Conservation (phyloP, 2,888 invertebrate species). For the Sipha maydis region DNA sequence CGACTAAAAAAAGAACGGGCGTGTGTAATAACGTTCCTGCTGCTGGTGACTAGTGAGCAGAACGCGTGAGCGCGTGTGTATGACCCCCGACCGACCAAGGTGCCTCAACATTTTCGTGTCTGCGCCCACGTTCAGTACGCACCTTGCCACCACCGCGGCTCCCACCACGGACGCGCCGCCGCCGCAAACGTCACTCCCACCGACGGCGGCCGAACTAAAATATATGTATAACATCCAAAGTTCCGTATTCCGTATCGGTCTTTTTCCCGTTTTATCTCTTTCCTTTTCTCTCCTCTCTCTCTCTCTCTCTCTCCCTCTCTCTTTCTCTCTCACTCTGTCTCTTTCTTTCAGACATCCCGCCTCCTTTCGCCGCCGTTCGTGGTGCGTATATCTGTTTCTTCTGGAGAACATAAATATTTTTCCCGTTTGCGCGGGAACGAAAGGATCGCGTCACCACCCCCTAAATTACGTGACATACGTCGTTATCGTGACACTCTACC, state of each 20-base stretch:
- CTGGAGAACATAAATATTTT: background rate
- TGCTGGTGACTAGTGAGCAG: slow-evolving; percentile 53
- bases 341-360: background rate
- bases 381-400: too few relatives aligned
- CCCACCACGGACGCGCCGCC: too few relatives aligned
- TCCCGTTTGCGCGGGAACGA: too few relatives aligned
- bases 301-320: background rate
- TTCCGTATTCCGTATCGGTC: background rate
- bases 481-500: too few relatives aligned
- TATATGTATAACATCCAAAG: background rate
- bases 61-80: slow-evolving; percentile 62
- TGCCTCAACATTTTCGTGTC: slow-evolving; percentile 62
- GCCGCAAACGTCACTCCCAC: slow-evolving; percentile 26
- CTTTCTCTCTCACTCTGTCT: too few relatives aligned
- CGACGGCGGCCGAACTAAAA: background rate
- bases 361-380: background rate
- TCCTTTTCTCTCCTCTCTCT: background rate
- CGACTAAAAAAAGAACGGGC: slow-evolving; percentile 62
- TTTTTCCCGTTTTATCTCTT: background rate
- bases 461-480: too few relatives aligned
- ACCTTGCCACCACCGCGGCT: slow-evolving; percentile 45
- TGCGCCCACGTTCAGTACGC: slow-evolving; percentile 62
- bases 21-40: slow-evolving; percentile 55
- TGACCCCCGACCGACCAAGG: slow-evolving; percentile 62
- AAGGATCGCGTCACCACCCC: too few relatives aligned